phyloP scores from a whole-genome alignment of 2,888 invertebrate species.

The Andrena minutula region DNA sequence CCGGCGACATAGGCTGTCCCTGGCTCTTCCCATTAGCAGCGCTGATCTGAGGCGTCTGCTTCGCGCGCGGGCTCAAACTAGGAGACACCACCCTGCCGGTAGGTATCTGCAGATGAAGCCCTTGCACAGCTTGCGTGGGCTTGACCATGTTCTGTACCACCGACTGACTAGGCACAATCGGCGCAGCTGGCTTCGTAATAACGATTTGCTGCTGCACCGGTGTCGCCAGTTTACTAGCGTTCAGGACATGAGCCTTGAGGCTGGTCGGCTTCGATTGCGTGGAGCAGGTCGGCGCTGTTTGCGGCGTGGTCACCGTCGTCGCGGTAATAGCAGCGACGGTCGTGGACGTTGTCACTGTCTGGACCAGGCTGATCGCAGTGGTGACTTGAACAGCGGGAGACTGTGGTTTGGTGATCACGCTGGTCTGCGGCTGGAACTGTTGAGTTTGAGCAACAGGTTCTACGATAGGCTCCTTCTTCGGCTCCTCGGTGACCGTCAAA shows the following conservation, averaged over 20 bases:
- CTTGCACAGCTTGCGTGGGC: constrained; percentile 76
- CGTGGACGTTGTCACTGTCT: constrained; percentile 66
- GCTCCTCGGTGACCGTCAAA: constrained; percentile 82
- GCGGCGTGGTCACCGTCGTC: constrained; percentile 37
- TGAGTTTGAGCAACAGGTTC: constrained; percentile 56
- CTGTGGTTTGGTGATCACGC: constrained; percentile 79
- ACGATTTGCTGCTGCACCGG: constrained; percentile 75
- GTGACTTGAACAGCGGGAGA: constrained; percentile 75
- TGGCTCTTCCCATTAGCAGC: constrained; percentile 75
- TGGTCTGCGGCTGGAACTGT: constrained; percentile 71
- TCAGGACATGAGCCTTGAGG: constrained; percentile 88
- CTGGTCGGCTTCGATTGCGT: constrained; percentile 85
- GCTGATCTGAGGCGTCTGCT: constrained; percentile 69
- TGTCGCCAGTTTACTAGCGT: constrained; percentile 81
- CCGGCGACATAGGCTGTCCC: constrained; percentile 83
- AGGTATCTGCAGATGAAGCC: constrained; percentile 80
- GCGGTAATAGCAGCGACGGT: constrained; percentile 61
- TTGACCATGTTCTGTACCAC: constrained; percentile 81
- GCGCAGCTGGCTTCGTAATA: constrained; percentile 76
- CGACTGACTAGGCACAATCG: constrained; percentile 74
- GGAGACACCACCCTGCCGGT: constrained; percentile 78
- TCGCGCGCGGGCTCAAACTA: constrained; percentile 79
- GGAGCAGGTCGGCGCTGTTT: constrained; percentile 53
- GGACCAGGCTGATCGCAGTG: constrained; percentile 67
- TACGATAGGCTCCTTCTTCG: constrained; percentile 68